Percentiles rank a stretch among this genome's conserved stretches.
Evolutionary conservation across 1,140 invertebrate genomes (phyloP).

Genomic region (Ceratosolen fusciceps): DNA sequence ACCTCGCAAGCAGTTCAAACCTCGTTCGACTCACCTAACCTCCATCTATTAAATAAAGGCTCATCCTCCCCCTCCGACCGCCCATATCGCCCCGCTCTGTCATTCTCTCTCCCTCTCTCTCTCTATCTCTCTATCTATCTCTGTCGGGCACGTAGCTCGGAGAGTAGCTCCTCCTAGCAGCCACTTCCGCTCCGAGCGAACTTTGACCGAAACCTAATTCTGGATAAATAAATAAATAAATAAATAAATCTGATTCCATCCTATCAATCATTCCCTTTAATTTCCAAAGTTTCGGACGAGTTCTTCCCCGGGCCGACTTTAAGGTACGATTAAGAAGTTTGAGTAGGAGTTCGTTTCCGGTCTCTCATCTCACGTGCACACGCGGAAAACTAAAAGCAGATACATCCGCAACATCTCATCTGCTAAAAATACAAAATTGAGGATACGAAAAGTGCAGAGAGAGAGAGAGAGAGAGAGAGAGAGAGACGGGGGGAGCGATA

Average conservation of each 20-base stretch:
- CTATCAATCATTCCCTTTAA: neutral
- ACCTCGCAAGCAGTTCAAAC: no score
- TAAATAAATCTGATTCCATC: neutral
- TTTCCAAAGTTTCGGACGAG: neutral
- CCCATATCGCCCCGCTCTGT: neutral
- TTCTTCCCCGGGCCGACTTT: neutral
- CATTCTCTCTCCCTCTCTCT: no score
- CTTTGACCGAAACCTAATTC: neutral
- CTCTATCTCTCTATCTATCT: no score
- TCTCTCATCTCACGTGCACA: neutral
- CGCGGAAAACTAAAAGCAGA: slow-evolving; percentile 16
- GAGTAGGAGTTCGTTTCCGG: neutral
- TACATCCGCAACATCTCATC: slow-evolving; percentile 4
- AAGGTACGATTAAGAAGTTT: slow-evolving; percentile 7
- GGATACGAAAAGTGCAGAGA: neutral
- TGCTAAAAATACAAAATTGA: slow-evolving; percentile 37
- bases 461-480: neutral
- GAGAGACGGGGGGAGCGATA: neutral
- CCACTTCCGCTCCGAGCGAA: no score
- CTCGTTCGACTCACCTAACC: no score
- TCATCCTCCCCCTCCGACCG: neutral
- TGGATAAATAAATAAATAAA: neutral
- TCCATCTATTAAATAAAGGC: neutral
- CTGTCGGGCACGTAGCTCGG: no score
- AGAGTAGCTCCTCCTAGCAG: no score